Conservation (phyloP, 1,140 invertebrate genomes). For the Magallana gigas region DNA sequence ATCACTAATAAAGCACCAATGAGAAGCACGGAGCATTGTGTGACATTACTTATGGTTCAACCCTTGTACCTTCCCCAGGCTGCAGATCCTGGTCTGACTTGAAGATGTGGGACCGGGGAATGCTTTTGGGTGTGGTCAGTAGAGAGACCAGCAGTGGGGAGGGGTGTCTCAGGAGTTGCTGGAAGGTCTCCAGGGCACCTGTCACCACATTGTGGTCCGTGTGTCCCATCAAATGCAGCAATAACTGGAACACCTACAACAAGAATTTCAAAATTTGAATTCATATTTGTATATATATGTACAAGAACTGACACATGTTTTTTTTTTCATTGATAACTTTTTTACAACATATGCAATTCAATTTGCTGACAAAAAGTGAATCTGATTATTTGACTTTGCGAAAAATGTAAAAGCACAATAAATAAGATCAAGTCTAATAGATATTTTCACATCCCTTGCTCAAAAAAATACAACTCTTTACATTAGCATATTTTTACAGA, state of each 20-base stretch:
- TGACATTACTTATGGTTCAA: too few relatives aligned
- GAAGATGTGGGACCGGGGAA: conserved; percentile 75
- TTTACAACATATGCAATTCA: too few relatives aligned
- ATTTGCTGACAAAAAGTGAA: too few relatives aligned
- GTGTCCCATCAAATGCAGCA: conserved; percentile 86
- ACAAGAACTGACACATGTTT: too few relatives aligned
- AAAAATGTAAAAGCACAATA: too few relatives aligned
- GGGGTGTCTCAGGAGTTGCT: conserved; percentile 85
- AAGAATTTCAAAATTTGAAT: conserved; percentile 1
- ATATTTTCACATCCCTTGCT: too few relatives aligned
- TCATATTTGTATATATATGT: neutral
- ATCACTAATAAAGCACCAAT: too few relatives aligned
- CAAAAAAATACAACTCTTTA: too few relatives aligned
- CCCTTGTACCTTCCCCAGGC: neutral
- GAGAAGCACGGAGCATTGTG: too few relatives aligned
- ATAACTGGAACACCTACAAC: conserved; percentile 89
- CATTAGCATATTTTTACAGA: too few relatives aligned
- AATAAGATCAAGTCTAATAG: too few relatives aligned
- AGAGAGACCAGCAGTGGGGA: conserved; percentile 83
- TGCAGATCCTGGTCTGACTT: conserved; percentile 46
- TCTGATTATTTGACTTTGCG: neutral
- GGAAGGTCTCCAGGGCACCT: conserved; percentile 89
- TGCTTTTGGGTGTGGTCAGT: conserved; percentile 82
- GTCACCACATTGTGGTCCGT: conserved; percentile 92
- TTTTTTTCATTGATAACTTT: too few relatives aligned